Base-by-base conservation (phyloP, 2,888 invertebrate genomes). In the Pegoplata infirma region DNA sequence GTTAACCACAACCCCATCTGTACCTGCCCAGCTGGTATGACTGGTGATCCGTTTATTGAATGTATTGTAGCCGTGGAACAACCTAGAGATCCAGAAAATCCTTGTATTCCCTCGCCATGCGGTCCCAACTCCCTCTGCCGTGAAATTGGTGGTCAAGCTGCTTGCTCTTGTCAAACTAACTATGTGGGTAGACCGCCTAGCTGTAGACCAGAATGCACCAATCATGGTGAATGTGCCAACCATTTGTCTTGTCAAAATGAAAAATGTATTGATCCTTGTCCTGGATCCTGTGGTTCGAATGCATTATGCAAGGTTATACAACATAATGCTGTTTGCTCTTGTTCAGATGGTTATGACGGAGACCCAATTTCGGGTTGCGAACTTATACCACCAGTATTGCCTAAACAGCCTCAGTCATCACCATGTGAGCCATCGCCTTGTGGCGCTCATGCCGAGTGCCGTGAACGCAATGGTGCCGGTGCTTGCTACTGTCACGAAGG, bases 401-500 rank as follows among this genome's bases (percentile, higher is more conserved):
- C 93, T 88, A 91, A 91, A 84, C 91, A 92, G 71, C 92, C 93
- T 53, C 91, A 92, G 49, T 87, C 92, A n/a, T 93, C 95, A 81
- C 96, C 96, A 5, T 96, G 96, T 85, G 91, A 91, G 67, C 96
- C 96, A 59, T 94, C 95, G 71, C 96, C 96, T 1, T 97, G 97
- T 86, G 97, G 97, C 44, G 94, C 94, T 5, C 95, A 95, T 84
- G 95, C 96, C 2, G 94, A 95, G 88, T 96, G 95, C 84, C 92
- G 95, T 6, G 96, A 96, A 88, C 91, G 93, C 81, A 95, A 95
- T 84, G 94, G 94, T 10, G 95, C 96, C 0, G 95, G 95, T n/a
- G 96, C 96, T 40, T 97, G 97, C 85, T 92, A 92, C 25, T 97
- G 96, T 85, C 93, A 93, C 5, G 91, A 93, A 67, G 95, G 95